phyloP scores from a whole-genome alignment of 1,140 invertebrate species.

The Triops longicaudatus region DNA sequence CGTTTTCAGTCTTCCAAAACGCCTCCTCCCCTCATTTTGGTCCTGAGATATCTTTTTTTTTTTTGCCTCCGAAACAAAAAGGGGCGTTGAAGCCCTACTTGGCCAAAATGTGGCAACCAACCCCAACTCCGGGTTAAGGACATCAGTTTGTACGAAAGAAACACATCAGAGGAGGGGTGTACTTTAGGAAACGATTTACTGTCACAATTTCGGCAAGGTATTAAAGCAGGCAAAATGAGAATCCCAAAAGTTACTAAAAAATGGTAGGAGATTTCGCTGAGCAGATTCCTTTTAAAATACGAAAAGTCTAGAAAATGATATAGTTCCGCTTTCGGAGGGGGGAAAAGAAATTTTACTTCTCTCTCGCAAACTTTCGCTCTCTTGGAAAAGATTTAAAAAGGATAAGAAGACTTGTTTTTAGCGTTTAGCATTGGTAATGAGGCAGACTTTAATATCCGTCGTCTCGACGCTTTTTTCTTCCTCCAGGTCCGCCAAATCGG shows the following conservation, averaged over 20 bases:
- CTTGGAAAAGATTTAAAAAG: background rate
- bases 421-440: background rate
- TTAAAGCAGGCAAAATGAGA: background rate
- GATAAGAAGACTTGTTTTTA: background rate
- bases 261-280: background rate
- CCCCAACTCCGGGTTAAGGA: background rate
- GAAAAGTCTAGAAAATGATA: background rate
- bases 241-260: background rate
- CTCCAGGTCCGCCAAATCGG: conserved; percentile 35
- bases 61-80: background rate
- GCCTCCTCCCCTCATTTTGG: conserved; percentile 33
- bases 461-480: conserved; percentile 13
- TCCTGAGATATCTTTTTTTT: background rate
- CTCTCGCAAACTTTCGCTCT: background rate
- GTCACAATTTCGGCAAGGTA: background rate
- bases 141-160: background rate
- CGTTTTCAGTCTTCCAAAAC: conserved; percentile 37
- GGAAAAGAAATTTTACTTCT: no score
- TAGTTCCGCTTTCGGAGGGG: no score
- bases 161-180: background rate
- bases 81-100: background rate
- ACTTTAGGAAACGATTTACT: background rate
- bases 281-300: background rate
- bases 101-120: background rate
- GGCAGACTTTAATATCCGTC: background rate